Percentiles rank a stretch among this genome's conserved stretches.
These are phyloP conservation scores for Euzophera pinguis DNA, from an alignment of 2,888 invertebrate genomes.

Conservation along the genomic window DNA sequence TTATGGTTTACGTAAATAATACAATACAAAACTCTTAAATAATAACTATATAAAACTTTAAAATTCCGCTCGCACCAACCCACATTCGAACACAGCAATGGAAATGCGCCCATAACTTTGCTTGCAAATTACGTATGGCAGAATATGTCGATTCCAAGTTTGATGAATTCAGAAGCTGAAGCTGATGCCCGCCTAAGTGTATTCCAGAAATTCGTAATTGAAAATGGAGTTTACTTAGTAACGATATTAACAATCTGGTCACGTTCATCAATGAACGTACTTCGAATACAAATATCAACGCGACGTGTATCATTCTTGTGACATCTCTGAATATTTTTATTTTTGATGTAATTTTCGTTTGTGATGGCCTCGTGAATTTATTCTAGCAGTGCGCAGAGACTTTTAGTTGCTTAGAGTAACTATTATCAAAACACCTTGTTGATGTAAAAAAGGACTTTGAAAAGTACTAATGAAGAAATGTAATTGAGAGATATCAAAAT, in stretches of 20 bases:
- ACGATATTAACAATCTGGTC: conserved; percentile 54
- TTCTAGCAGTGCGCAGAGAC: conserved; percentile 11
- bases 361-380: conserved; percentile 34
- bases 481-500: no score
- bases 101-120: neutral
- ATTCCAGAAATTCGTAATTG: conserved; percentile 56
- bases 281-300: conserved; percentile 58
- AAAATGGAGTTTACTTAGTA: conserved; percentile 64
- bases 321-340: conserved; percentile 43
- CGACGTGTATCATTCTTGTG: conserved; percentile 51
- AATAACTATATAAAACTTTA: no score
- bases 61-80: no score
- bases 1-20: no score
- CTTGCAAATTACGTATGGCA: conserved; percentile 2
- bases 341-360: conserved; percentile 39
- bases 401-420: neutral
- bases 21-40: no score
- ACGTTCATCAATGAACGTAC: conserved; percentile 58
- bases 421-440: no score
- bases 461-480: no score
- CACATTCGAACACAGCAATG: neutral
- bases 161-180: conserved; percentile 36
- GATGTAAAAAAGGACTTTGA: no score
- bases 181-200: conserved; percentile 38
- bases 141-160: conserved; percentile 29